A percentile compares a stretch with the other conserved stretches of the same genome.
Evolutionary conservation across 1,140 invertebrate genomes (phyloP).

Genomic region (Magallana angulata): DNA sequence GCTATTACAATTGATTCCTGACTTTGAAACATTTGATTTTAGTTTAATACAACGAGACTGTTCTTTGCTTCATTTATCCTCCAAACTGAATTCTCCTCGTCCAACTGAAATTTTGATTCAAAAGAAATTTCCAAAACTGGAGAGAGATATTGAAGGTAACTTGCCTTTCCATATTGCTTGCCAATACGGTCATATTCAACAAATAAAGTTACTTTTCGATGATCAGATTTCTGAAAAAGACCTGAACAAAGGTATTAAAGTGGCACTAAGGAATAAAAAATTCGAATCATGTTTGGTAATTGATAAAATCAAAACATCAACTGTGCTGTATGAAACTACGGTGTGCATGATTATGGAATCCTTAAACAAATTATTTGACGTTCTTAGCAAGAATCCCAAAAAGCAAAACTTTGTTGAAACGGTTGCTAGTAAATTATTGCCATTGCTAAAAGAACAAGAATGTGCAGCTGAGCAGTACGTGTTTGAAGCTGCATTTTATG

Average conservation of each 20-base stretch:
- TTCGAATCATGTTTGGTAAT: slow-evolving; percentile 42
- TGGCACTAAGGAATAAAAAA: slow-evolving; percentile 41
- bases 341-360: slow-evolving; percentile 47
- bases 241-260: slow-evolving; percentile 52
- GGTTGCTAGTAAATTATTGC: slow-evolving; percentile 35
- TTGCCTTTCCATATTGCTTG: slow-evolving; percentile 68
- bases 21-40: neutral
- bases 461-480: slow-evolving; percentile 42
- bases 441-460: slow-evolving; percentile 30
- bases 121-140: slow-evolving; percentile 29
- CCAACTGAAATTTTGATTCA: slow-evolving; percentile 49
- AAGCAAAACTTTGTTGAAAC: slow-evolving; percentile 43
- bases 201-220: slow-evolving; percentile 53
- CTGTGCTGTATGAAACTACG: slow-evolving; percentile 49
- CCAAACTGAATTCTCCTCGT: slow-evolving; percentile 49
- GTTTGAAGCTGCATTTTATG: slow-evolving; percentile 48
- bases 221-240: slow-evolving; percentile 51
- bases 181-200: slow-evolving; percentile 47
- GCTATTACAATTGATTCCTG: neutral
- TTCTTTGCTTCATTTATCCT: slow-evolving; percentile 58
- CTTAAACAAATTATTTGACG: slow-evolving; percentile 35
- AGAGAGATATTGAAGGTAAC: slow-evolving; percentile 53
- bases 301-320: neutral
- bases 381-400: slow-evolving; percentile 23
- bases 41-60: neutral